phyloP scores from a whole-genome alignment of 2,797 vertebrate species.

The Ctenosaura bakeri region DNA sequence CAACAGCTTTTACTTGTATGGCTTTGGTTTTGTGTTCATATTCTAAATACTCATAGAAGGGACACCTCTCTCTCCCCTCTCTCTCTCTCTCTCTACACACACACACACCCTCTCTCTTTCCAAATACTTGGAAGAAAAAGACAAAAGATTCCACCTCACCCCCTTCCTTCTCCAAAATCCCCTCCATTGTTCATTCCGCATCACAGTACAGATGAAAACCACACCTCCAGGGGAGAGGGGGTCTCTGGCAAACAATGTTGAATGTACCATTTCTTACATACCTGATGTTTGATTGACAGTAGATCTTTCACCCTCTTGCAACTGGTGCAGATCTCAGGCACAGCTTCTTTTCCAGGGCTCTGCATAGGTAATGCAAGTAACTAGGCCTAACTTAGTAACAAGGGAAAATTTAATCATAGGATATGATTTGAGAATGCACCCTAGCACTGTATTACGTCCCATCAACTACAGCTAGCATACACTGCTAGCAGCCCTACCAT shows the following conservation, averaged over 20 bases:
- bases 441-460: not conserved
- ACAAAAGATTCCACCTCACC: not conserved
- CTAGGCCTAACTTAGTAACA: not conserved
- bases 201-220: not conserved
- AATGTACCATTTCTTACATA: not conserved
- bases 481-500: no score
- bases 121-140: not conserved
- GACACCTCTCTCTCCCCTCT: no score
- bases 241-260: not conserved
- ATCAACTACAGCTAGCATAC: no score
- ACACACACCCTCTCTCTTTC: not conserved
- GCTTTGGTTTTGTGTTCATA: not conserved
- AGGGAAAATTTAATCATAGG: not conserved
- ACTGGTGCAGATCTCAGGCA: not conserved
- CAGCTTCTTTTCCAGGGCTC: not conserved
- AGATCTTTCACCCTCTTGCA: no score
- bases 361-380: not conserved
- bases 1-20: conserved; percentile 24
- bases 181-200: not conserved
- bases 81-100: no score
- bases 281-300: not conserved
- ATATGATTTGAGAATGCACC: not conserved
- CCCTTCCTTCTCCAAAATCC: no score
- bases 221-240: not conserved
- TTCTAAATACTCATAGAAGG: not conserved